Evolutionary conservation across 2,888 invertebrate species (phyloP).

Genomic region (Oligia strigilis): DNA sequence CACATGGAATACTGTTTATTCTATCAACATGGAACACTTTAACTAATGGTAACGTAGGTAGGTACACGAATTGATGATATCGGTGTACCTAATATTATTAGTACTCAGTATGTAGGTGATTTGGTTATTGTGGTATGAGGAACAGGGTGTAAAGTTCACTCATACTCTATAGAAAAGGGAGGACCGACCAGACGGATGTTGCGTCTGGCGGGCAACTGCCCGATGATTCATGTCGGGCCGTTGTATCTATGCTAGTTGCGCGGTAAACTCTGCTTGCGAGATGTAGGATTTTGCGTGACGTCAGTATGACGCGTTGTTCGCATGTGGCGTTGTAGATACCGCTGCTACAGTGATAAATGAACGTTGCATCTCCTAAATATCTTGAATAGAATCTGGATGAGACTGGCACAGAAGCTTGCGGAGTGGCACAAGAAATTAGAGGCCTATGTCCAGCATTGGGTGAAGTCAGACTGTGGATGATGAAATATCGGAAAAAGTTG

Average conservation of each 20-base stretch:
- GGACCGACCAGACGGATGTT: too few species aligned
- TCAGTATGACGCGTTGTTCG: too few species aligned
- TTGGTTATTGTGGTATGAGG: not conserved
- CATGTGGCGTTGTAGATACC: too few species aligned
- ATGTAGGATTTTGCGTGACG: too few species aligned
- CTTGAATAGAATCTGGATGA: not conserved
- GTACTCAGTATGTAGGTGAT: not conserved
- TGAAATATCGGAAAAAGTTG: not conserved
- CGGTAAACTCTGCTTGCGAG: too few species aligned
- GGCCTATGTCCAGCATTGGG: not conserved
- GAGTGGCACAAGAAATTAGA: not conserved
- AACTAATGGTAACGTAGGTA: conserved; percentile 28
- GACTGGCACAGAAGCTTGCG: not conserved
- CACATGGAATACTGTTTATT: conserved; percentile 25
- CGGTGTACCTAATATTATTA: conserved; percentile 16
- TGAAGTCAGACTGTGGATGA: not conserved
- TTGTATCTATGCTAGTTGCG: too few species aligned
- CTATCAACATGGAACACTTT: conserved; percentile 49
- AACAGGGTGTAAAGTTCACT: too few species aligned
- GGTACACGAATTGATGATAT: conserved; percentile 19
- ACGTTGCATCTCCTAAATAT: not conserved
- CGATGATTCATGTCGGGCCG: too few species aligned
- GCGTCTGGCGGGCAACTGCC: too few species aligned
- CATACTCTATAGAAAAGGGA: too few species aligned
- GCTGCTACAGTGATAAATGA: too few species aligned